Conservation (phyloP, 2,888 invertebrate species). For the Vandiemenella viatica region DNA sequence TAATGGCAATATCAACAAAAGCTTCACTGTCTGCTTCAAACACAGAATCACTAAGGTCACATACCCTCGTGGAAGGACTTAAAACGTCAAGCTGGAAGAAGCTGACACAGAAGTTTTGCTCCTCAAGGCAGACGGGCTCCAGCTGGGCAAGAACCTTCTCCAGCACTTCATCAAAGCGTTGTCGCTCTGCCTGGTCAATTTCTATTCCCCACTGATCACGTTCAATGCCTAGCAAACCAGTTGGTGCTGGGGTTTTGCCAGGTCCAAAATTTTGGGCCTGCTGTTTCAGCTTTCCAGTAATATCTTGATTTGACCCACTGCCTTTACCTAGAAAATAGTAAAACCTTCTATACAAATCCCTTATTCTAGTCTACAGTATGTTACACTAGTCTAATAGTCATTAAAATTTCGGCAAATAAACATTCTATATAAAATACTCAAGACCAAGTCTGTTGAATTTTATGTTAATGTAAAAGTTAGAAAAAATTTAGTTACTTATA, state of each 20-base stretch:
- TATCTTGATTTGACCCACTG: constrained; percentile 29
- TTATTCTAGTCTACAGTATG: no score
- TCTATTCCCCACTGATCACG: constrained; percentile 48
- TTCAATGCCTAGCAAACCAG: constrained; percentile 37
- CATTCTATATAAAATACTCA: no score
- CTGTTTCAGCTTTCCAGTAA: constrained; percentile 28
- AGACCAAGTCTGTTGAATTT: no score
- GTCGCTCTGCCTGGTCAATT: constrained; percentile 40
- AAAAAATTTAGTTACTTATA: no score
- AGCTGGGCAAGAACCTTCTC: constrained; percentile 78
- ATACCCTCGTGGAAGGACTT: constrained; percentile 35
- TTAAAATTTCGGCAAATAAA: neutral
- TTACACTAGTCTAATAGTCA: neutral
- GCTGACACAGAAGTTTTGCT: constrained; percentile 85
- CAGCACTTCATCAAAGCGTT: constrained; percentile 44
- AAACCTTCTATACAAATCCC: no score
- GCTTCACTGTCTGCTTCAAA: no score
- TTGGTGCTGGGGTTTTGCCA: constrained; percentile 9
- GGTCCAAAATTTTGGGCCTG: constrained; percentile 22
- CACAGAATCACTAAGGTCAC: no score
- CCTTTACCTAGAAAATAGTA: constrained; percentile 24
- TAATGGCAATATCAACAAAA: no score
- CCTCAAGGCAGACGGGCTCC: constrained; percentile 81
- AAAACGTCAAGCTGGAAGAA: constrained; percentile 72
- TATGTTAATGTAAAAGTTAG: no score